Base-by-base conservation (phyloP, 2,113 vertebrate species). In the Daboia siamensis region DNA sequence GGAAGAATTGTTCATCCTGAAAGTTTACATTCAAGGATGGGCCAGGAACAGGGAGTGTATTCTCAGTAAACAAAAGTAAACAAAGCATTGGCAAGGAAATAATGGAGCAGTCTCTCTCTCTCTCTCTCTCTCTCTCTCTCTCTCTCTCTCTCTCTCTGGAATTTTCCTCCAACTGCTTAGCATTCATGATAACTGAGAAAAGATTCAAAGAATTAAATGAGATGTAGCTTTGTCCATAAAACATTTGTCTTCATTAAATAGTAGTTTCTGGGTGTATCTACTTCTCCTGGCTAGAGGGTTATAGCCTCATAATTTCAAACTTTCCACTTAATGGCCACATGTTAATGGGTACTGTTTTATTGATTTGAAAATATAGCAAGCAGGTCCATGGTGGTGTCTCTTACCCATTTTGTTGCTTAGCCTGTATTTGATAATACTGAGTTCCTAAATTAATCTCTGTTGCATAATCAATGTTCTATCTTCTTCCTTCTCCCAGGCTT, bases 391-490 rank as follows among this genome's bases (percentile, higher is more conserved):
- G 17, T 44, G 74, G 74, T 44, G 69, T 44, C 6, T 80, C 74
- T 21, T 80, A 9, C 6, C 74, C 74, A 21, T 44, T 7, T 44
- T 91, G n/a, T 52, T 84, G 33, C 26, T 51, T 57, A 86, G 39
- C 24, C 54, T 86, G 3, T 86, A 46, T 15, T 24, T 69, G 29
- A 33, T 69, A 23, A 15, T 69, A 61, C 9, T 39, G n/a, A 10
- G 33, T 87, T 87, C 56, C 59, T 91, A 87, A 87, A 87, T 57
- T 87, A n/a, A 91, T 90, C 48, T 52, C 61, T 84, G 85, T 56
- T 54, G 26, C 84, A 29, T 87, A 91, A 61, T 87, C 20, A 3
- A 87, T 61, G 33, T 91, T 80, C 69, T 59, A 55, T 29, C 33
- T 56, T 91, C 44, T 44, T 59, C 39, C n/a, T 26, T 86, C 26